Base-by-base conservation (phyloP, 2,888 invertebrate genomes). In the Cheilosia pagana region DNA sequence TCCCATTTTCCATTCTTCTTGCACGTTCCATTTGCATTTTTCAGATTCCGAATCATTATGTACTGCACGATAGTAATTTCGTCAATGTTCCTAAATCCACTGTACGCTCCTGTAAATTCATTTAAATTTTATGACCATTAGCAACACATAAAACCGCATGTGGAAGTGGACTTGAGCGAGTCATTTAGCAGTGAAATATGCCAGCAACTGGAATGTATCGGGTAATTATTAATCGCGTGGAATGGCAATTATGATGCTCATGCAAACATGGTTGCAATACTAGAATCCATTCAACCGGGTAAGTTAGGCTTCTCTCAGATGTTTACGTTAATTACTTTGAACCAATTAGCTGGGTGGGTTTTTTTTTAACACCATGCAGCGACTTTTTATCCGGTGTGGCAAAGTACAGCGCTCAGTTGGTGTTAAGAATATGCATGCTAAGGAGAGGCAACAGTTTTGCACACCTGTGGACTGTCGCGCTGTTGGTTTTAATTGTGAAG, bases 281-380 rank as follows among this genome's bases (percentile, higher is more conserved):
- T 8, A 21, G 65, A 74, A 55, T 55, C n/a, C 74, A 70, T 57
- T 70, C 55, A 59, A 57, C 39, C 63, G 59, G 53, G 50, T 53
- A 45, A 62, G 21, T 28, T 21, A 45, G 53, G 74, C 39, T 63
- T 60, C 71, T 83, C 45, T 74, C 50, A 74, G 60, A 75, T 59
- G 70, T 85, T 45, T 48, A 79, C 79, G 79, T 70, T 85, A 85
- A 85, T 85, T 75, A 79, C 70, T 67, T 70, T 79, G 79, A 79
- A 75, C 83, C 79, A 79, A 85, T 85, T 85, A 85, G 83, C 52
- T 53, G 43, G 50, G 57, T 75, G 67, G 55, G 63, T 59, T 63
- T 65, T 62, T 75, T 74, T 48, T 31, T 16, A 45, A n/a, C 52
- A 23, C 19, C 35, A 35, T 12, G 19, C 45, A 16, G 16, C 19